Base-by-base conservation (phyloP, 2,113 vertebrate genomes). In the Panurus biarmicus region DNA sequence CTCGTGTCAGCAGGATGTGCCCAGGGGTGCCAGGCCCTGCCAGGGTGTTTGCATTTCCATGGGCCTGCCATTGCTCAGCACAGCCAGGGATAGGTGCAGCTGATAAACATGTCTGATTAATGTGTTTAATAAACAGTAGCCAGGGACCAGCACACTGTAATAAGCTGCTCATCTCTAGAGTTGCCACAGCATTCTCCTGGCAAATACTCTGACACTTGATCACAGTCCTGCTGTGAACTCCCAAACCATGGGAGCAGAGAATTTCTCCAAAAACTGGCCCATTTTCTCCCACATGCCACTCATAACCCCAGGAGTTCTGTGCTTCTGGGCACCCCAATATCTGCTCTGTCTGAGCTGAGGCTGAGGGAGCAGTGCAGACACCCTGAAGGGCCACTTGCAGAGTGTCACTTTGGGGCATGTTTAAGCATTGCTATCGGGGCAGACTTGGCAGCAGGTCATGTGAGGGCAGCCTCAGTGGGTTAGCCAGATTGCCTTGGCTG, bases 401-500 rank as follows among this genome's bases (percentile, higher is more conserved):
- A 9, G 6, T 20, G 78, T 40, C 53, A 10, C 44, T 91, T 14
- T 9, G 45, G 53, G 58, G 16, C n/a, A 1, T 0, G 2, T 57
- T 74, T 24, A 21, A 7, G 9, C 22, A 1, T 11, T 21, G 20
- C 15, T 48, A 1, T 19, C 0, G 0, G 54, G 82, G 51, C 62
- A 90, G 71, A 35, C 42, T 29, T 70, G 58, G 50, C 64, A 9
- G 5, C 3, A 25, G 92, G 95, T 92, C 92, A 29, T n/a, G 3
- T 74, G 73, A 93, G 96, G 90, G 92, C 90, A 95, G 67, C 58
- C 4, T 36, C 45, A 4, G 61, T 1, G n/a, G 78, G 40, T 9
- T 5, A 36, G 64, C 51, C 92, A 88, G 95, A 95, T 93, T 92
- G 94, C 75, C 90, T 29, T 31, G 76, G 96, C 83, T 74, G 79